phyloP scores from a whole-genome alignment of 2,888 invertebrate species.

The Sceliomorpha sp. region DNA sequence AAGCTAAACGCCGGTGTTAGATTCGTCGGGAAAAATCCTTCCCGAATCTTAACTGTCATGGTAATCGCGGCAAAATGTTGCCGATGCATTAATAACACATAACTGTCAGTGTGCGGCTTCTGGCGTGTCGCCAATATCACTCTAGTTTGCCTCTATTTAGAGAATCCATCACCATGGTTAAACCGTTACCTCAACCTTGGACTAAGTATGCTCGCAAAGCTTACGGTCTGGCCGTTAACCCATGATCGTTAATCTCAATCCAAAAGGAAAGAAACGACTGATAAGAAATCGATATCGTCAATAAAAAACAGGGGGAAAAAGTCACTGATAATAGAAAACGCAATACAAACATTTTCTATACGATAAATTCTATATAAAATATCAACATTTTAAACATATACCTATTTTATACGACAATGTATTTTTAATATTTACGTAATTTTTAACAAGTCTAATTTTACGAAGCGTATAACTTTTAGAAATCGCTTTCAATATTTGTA shows the following conservation, averaged over 20 bases:
- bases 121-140: slow-evolving; percentile 65
- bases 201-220: slow-evolving; percentile 45
- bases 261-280: slow-evolving; percentile 11
- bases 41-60: slow-evolving; percentile 61
- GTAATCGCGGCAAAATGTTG: slow-evolving; percentile 64
- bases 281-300: slow-evolving; percentile 13
- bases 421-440: too few species aligned
- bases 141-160: slow-evolving; percentile 69
- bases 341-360: too few species aligned
- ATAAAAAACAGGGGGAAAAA: not conserved
- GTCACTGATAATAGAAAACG: not conserved
- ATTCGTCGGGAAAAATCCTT: slow-evolving; percentile 33
- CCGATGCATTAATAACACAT: slow-evolving; percentile 76
- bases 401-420: too few species aligned
- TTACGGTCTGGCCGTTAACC: slow-evolving; percentile 45
- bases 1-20: not conserved
- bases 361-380: too few species aligned
- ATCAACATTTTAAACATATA: too few species aligned
- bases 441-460: too few species aligned
- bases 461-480: too few species aligned
- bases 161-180: slow-evolving; percentile 69
- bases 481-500: too few species aligned
- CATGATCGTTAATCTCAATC: slow-evolving; percentile 36
- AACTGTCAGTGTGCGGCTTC: slow-evolving; percentile 70
- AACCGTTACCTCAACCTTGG: slow-evolving; percentile 54